Evolutionary conservation across 2,888 invertebrate species (phyloP).

Genomic region (Platerodrilus igneus): DNA sequence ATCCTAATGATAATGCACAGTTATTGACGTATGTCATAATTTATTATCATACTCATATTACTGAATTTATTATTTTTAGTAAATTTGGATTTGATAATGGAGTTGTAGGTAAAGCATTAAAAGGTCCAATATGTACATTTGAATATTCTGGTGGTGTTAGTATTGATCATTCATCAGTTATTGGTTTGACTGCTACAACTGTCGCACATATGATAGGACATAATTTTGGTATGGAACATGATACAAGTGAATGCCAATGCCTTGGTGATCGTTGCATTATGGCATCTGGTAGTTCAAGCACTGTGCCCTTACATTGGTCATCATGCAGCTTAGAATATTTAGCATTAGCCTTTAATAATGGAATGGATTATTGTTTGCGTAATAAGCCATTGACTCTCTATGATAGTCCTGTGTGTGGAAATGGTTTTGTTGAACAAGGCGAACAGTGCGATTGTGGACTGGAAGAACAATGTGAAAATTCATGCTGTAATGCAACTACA

Average conservation of each 20-base stretch:
- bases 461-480: neutral
- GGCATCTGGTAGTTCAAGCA: constrained; percentile 87
- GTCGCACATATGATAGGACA: constrained; percentile 99
- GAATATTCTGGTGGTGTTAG: constrained; percentile 95
- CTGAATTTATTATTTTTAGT: constrained; percentile 55
- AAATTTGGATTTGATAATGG: constrained; percentile 85
- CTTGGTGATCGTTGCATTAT: constrained; percentile 90
- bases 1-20: too few species aligned
- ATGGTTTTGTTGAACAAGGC: neutral
- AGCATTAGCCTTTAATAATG: constrained; percentile 66
- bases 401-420: neutral
- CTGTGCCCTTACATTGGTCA: constrained; percentile 87
- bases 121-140: constrained; percentile 94
- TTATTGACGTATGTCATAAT: too few species aligned
- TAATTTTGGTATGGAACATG: constrained; percentile 96
- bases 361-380: neutral
- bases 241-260: constrained; percentile 80
- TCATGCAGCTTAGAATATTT: constrained; percentile 88
- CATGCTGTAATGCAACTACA: neutral
- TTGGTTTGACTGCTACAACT: constrained; percentile 90
- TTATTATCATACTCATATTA: too few species aligned
- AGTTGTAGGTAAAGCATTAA: constrained; percentile 95
- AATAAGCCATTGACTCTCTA: neutral
- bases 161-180: constrained; percentile 82
- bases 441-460: neutral